Evolutionary conservation across 2,888 invertebrate genomes (phyloP).

Genomic region (Arge pagana): DNA sequence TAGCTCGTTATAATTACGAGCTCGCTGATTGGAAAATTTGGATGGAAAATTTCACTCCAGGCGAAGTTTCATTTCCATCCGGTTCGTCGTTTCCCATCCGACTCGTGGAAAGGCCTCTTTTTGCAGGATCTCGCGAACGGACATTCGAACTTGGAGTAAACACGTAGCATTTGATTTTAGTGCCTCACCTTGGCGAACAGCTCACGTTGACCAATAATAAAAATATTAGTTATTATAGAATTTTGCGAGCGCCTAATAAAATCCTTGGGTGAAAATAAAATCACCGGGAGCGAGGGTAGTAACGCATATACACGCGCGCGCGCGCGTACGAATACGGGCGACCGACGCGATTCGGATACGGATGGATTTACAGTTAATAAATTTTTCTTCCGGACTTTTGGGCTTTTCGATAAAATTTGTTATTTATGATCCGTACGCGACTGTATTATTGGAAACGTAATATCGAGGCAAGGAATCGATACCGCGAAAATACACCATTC

Average conservation of each 20-base stretch:
- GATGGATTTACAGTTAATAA: conserved; percentile 49
- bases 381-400: conserved; percentile 41
- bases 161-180: conserved; percentile 46
- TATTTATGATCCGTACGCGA: conserved; percentile 36
- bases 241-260: conserved; percentile 45
- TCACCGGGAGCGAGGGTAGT: conserved; percentile 20
- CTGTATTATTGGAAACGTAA: conserved; percentile 16
- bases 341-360: too few species aligned
- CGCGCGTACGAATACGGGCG: too few species aligned
- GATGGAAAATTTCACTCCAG: too few species aligned
- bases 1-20: conserved; percentile 29
- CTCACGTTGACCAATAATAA: conserved; percentile 36
- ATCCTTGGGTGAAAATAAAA: conserved; percentile 43
- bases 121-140: conserved; percentile 31
- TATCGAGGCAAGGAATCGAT: conserved; percentile 1
- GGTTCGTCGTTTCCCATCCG: too few species aligned
- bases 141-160: conserved; percentile 36
- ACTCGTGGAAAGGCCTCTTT: too few species aligned
- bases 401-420: conserved; percentile 37
- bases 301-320: conserved; percentile 15
- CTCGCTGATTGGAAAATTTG: conserved; percentile 13
- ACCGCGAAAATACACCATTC: too few species aligned
- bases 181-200: conserved; percentile 23
- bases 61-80: too few species aligned
- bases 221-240: conserved; percentile 47